Evolutionary conservation across 2,888 invertebrate genomes (phyloP), one percentile per base, ranked within the genome.

Genomic region (Amphipoea oculea): DNA sequence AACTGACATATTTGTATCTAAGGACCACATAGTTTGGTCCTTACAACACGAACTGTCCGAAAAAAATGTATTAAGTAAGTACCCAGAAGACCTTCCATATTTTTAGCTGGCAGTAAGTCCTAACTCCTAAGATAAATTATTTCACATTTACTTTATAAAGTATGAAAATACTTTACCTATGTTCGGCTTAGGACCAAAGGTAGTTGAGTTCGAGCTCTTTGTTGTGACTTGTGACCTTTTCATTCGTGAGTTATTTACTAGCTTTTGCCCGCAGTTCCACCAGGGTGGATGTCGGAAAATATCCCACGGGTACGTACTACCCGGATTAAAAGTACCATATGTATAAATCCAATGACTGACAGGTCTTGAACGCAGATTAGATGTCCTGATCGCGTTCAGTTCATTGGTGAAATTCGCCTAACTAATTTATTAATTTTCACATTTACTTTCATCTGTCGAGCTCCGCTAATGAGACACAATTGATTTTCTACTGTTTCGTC

Each of bases 161-260:
- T 42, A 42, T 42, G 48, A 48, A 48, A 48, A 48, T 48, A 12
- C 48, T 48, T 48, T 48, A 48, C 12, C 4, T 48, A 48, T 48
- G 14, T 48, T 48, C 14, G 48, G 14, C 4, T 48, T 14, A 48
- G 48, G 48, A 48, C 48, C 9, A 48, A 76, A 82, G 29, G 36
- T 36, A 9, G 23, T 66, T n/a, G 42, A 66, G 63, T 73, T 70
- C 20, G 54, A 67, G 66, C 71, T 67, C 70, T 81, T 74, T 69
- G 81, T 48, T 66, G 12, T 76, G 12, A 40, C 40, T 57, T 57
- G 73, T 76, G 73, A 81, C 86, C 84, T 87, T 86, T 73, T 60
- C 48, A 76, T 83, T 70, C 63, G 29, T 65, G 67, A 40, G 73
- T 67, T 73, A 69, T 57, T 23, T 23, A 57, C 23, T 57, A 57